Percentiles rank a stretch among this genome's conserved stretches.
phyloP scores from a whole-genome alignment of 2,113 vertebrate genomes.

The Peucedramus taeniatus region DNA sequence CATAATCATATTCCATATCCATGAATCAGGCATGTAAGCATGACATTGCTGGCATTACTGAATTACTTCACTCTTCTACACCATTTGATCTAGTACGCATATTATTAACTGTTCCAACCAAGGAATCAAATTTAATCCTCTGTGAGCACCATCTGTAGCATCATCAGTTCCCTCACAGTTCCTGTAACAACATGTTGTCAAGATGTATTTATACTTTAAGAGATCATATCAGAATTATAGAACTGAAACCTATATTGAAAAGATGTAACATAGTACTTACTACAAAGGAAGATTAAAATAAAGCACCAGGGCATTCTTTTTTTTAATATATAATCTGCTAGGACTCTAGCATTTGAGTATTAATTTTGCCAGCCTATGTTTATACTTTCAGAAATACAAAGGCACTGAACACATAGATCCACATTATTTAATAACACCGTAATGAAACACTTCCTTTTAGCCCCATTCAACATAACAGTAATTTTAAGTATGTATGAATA shows the following conservation, averaged over 20 bases:
- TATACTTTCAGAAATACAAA: not conserved
- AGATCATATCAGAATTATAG: not conserved
- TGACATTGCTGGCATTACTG: conserved; percentile 55
- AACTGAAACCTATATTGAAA: not conserved
- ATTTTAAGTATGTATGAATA: not conserved
- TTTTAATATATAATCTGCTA: not conserved
- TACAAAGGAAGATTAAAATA: not conserved
- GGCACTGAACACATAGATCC: not conserved
- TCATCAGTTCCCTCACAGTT: conserved; percentile 24
- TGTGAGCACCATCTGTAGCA: conserved; percentile 51
- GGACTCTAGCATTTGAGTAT: not conserved
- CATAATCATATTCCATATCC: conserved; percentile 50
- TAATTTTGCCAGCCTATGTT: not conserved
- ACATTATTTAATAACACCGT: not conserved
- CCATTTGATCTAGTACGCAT: conserved; percentile 25
- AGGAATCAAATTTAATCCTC: conserved; percentile 65
- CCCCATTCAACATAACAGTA: not conserved
- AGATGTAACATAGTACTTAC: not conserved
- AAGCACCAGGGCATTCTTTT: not conserved
- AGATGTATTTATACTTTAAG: conserved; percentile 57
- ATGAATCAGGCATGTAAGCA: conserved; percentile 44
- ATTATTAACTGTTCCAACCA: conserved; percentile 59
- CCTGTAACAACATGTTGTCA: conserved; percentile 56
- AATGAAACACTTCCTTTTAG: not conserved
- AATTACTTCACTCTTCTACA: conserved; percentile 50